Conservation (phyloP, 1,140 invertebrate genomes). For the Trachelipus rathkii region DNA sequence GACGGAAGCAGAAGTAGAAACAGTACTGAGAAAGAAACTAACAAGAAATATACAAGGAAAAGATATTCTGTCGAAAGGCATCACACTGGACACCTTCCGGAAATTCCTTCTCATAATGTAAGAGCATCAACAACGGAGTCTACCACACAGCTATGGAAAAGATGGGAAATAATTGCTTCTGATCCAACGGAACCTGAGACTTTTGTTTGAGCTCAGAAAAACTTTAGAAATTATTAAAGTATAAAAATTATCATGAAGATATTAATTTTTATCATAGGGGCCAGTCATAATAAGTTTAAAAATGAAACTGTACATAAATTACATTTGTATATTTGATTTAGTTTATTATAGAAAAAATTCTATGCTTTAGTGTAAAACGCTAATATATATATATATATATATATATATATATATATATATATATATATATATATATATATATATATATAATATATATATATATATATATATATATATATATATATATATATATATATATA, state of each 20-base stretch:
- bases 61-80: conserved; percentile 61
- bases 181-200: conserved; percentile 53
- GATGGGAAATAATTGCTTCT: conserved; percentile 73
- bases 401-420: too few species aligned
- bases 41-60: conserved; percentile 60
- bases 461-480: too few species aligned
- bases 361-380: too few species aligned
- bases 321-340: too few species aligned
- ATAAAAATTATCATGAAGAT: not conserved
- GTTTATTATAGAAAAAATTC: too few species aligned
- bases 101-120: conserved; percentile 39
- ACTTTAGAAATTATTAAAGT: too few species aligned
- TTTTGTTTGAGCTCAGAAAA: conserved; percentile 36
- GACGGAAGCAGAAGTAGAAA: not conserved
- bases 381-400: too few species aligned
- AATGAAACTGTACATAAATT: not conserved
- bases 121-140: conserved; percentile 48
- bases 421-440: too few species aligned
- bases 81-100: conserved; percentile 60
- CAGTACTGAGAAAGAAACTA: conserved; percentile 59
- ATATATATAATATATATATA: too few species aligned
- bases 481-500: too few species aligned
- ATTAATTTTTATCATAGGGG: not conserved
- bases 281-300: conserved; percentile 11
- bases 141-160: conserved; percentile 64